phyloP scores from a whole-genome alignment of 2,797 vertebrate species.

The Nyctibius grandis region DNA sequence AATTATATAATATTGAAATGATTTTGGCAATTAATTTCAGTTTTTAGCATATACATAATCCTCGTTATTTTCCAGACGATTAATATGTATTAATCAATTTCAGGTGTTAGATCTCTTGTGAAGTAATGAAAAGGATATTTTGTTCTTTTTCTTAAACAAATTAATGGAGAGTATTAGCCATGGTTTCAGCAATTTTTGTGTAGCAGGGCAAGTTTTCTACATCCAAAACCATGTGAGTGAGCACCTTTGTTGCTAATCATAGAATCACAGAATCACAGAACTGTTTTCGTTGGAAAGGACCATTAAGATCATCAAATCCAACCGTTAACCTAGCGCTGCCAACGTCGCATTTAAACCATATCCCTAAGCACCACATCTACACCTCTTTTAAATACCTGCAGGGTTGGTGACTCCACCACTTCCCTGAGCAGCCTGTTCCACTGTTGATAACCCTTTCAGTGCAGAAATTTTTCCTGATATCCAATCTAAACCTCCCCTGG shows the following conservation, averaged over 20 bases:
- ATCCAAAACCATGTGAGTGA: background rate
- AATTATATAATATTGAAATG: background rate
- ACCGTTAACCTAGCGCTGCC: too few species aligned
- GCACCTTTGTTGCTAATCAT: background rate
- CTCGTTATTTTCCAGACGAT: background rate
- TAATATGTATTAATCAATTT: background rate
- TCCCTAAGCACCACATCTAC: too few species aligned
- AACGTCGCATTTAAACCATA: too few species aligned
- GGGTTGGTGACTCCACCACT: too few species aligned
- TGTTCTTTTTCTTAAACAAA: background rate
- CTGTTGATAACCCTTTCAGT: too few species aligned
- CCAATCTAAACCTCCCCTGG: too few species aligned
- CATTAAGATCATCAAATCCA: too few species aligned
- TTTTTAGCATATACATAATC: background rate
- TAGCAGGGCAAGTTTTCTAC: background rate
- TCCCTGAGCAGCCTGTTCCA: too few species aligned
- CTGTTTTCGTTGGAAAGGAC: too few species aligned
- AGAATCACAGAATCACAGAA: too few species aligned
- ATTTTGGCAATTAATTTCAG: background rate
- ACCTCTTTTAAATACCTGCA: too few species aligned
- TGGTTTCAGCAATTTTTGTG: background rate
- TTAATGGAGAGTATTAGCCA: fast-evolving
- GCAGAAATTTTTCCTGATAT: too few species aligned
- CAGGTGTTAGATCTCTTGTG: background rate
- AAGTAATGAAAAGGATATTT: background rate